Evolutionary conservation across 2,888 invertebrate genomes (phyloP), one percentile per base, ranked within the genome.

Genomic region (Ornithoptera alexandrae): DNA sequence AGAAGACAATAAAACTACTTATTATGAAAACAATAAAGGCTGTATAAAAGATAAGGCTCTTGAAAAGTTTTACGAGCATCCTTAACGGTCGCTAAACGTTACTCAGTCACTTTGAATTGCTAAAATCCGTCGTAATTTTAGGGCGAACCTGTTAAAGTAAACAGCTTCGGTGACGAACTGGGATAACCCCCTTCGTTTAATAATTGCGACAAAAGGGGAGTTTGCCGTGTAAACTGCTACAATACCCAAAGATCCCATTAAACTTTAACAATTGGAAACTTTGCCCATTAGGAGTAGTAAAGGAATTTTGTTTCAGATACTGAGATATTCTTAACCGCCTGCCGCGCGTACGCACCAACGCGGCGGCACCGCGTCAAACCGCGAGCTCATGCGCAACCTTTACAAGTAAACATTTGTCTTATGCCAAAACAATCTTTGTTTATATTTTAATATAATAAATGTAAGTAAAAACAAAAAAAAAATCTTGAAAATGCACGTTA

Each of bases 241-340:
- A 66, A 70, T 67, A 63, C 70, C 63, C 66, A 30, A 63, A 70
- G 67, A 70, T 62, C 63, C 62, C 67, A 70, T 70, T 70, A 63
- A 70, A 70, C 70, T 70, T 70, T 67, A 70, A 70, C 70, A 70
- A 70, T 70, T 50, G 46, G n/a, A 39, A 70, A 70, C 70, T 70
- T 70, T 70, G 22, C 57, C 70, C 62, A 70, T 70, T 67, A 60
- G 53, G 66, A 67, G 59, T 63, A 59, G 59, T 70, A 67, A 66
- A 50, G 66, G 66, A 70, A 70, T 70, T 69, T 66, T 24, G 63
- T 66, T 58, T 67, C 50, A 60, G 58, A 62, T 67, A 59, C 59
- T 46, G 62, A 67, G 63, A 62, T 63, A 70, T 67, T 17, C 62
- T 63, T 70, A 67, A 70, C 59, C 53, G 50, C n/a, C 68, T 7